A percentile compares a stretch with the other conserved stretches of the same genome.
Conservation (phyloP, 2,113 vertebrate genomes). For the Sclerurus mexicanus region DNA sequence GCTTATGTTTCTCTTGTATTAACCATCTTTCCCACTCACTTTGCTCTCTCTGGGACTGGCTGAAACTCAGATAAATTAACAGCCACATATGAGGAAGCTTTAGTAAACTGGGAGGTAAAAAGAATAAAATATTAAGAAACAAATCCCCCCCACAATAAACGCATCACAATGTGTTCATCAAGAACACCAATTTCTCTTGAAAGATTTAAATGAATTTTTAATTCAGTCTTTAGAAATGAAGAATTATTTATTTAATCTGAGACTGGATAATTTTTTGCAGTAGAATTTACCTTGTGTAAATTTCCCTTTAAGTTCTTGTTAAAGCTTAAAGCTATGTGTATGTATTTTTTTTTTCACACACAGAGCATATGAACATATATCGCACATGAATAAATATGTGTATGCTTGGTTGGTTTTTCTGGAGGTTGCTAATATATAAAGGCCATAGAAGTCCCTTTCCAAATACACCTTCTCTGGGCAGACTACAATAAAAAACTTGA, state of each 20-base stretch:
- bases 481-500: not conserved
- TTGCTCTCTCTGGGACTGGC: not conserved
- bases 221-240: not conserved
- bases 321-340: not conserved
- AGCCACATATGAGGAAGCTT: not conserved
- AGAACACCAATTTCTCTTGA: not conserved
- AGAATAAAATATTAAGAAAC: not conserved
- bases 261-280: not conserved
- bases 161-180: not conserved
- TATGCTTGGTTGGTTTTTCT: not conserved
- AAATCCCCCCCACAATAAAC: not conserved
- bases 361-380: not conserved
- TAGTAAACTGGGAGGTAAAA: not conserved
- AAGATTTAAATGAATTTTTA: not conserved
- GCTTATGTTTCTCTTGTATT: not conserved
- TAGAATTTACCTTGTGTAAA: not conserved
- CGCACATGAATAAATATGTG: not conserved
- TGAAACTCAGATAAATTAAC: not conserved
- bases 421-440: not conserved
- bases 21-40: not conserved
- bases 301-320: not conserved
- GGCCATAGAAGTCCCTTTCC: not conserved
- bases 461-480: not conserved
- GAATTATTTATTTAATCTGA: not conserved
- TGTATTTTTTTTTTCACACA: not conserved